phyloP scores from a whole-genome alignment of 2,888 invertebrate genomes.

The Sphinx pinastri region DNA sequence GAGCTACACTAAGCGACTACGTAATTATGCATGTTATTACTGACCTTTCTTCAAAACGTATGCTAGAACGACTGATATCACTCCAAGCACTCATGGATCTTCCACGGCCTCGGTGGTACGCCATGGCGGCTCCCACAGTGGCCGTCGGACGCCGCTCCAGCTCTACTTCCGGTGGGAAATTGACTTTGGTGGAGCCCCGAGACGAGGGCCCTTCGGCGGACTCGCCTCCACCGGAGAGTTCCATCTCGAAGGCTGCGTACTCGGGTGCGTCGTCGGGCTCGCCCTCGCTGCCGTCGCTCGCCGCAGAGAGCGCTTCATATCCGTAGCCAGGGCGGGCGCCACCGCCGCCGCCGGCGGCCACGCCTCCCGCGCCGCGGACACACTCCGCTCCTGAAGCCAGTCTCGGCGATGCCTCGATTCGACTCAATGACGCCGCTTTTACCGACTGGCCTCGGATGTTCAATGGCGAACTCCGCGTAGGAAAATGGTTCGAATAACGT shows the following conservation, averaged over 20 bases:
- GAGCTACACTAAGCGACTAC: background rate
- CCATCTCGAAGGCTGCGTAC: slow-evolving; percentile 77
- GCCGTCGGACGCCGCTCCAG: slow-evolving; percentile 76
- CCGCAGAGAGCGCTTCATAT: slow-evolving; percentile 79
- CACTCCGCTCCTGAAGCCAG: slow-evolving; percentile 68
- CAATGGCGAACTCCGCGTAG: slow-evolving; percentile 67
- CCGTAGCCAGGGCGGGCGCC: slow-evolving; percentile 79
- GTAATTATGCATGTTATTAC: slow-evolving; percentile 38
- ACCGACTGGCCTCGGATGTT: slow-evolving; percentile 66
- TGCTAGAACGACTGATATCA: slow-evolving; percentile 92
- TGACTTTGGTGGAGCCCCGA: slow-evolving; percentile 85
- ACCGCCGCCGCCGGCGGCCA: slow-evolving; percentile 60
- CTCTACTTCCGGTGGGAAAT: slow-evolving; percentile 85
- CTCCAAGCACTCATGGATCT: slow-evolving; percentile 95
- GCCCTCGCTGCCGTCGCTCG: slow-evolving; percentile 77
- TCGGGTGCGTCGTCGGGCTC: slow-evolving; percentile 74
- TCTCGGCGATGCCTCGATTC: slow-evolving; percentile 73
- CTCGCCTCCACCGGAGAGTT: slow-evolving; percentile 72
- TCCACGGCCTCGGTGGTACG: slow-evolving; percentile 83
- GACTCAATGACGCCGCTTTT: slow-evolving; percentile 77
- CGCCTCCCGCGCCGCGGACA: slow-evolving; percentile 60
- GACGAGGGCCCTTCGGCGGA: slow-evolving; percentile 74
- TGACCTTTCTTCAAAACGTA: slow-evolving; percentile 91
- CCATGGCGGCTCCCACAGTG: slow-evolving; percentile 70
- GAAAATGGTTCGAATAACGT: slow-evolving; percentile 75